These are phyloP conservation scores for Sesia bembeciformis DNA, from an alignment of 2,888 invertebrate genomes.

Conservation along the genomic window DNA sequence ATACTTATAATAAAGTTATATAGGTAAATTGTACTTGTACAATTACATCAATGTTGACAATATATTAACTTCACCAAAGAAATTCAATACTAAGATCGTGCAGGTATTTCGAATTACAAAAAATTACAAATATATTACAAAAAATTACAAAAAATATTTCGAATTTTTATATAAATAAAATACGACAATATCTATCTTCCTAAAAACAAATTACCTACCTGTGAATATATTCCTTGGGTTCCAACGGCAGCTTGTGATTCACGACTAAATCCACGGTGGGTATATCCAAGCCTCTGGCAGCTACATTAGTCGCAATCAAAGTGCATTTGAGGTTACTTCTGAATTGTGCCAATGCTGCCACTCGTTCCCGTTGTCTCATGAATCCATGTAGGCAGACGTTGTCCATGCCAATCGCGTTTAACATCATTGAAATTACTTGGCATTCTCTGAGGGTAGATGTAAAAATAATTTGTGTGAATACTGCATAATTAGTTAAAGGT, in stretches of 20 bases:
- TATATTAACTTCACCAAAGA: too few species aligned
- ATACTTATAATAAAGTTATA: too few species aligned
- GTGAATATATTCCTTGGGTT: conserved; percentile 96
- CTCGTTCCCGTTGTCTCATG: conserved; percentile 90
- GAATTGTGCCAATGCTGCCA: conserved; percentile 89
- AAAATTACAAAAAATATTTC: too few species aligned
- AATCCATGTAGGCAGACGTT: conserved; percentile 95
- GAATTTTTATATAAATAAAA: too few species aligned
- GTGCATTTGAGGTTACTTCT: conserved; percentile 91
- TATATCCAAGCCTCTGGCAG: conserved; percentile 96
- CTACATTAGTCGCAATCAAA: conserved; percentile 97
- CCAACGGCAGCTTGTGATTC: conserved; percentile 93
- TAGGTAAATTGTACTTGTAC: too few species aligned
- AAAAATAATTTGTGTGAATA: too few species aligned
- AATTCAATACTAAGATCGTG: too few species aligned
- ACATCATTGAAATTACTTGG: conserved; percentile 90
- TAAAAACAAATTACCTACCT: conserved; percentile 31
- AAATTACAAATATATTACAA: too few species aligned
- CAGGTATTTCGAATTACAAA: too few species aligned
- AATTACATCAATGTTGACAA: too few species aligned
- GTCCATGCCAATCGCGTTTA: conserved; percentile 89
- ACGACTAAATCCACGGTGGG: conserved; percentile 95
- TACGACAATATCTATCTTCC: too few species aligned
- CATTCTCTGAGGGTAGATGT: conserved; percentile 78
- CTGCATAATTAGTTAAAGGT: too few species aligned